Evolutionary conservation across 1,140 invertebrate genomes (phyloP).

Genomic region (Tribolium castaneum): DNA sequence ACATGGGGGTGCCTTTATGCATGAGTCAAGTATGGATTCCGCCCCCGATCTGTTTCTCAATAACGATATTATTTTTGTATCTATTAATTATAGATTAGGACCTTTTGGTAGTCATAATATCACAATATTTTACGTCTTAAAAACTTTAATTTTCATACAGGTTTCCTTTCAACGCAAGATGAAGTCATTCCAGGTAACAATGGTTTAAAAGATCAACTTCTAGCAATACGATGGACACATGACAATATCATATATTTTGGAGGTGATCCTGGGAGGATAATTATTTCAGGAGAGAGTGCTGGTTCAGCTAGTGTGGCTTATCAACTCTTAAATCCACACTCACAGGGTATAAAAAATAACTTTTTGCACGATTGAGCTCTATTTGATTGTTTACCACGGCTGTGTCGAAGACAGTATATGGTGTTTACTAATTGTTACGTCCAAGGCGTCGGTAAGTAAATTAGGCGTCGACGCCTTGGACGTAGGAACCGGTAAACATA

Average conservation of each 20-base stretch:
- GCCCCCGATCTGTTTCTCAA: constrained; percentile 67
- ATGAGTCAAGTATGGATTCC: constrained; percentile 64
- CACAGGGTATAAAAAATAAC: neutral
- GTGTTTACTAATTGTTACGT: too few species aligned
- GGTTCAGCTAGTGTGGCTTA: constrained; percentile 65
- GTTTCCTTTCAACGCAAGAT: constrained; percentile 41
- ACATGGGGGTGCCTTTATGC: constrained; percentile 75
- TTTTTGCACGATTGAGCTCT: too few species aligned
- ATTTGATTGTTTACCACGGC: too few species aligned
- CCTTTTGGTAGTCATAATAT: constrained; percentile 36
- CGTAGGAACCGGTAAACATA: too few species aligned
- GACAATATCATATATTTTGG: constrained; percentile 65
- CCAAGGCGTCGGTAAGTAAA: too few species aligned
- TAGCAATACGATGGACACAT: constrained; percentile 65
- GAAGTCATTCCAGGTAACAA: constrained; percentile 40
- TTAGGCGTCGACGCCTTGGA: too few species aligned
- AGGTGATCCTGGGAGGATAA: constrained; percentile 66
- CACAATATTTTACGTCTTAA: neutral
- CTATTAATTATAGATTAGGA: constrained; percentile 69
- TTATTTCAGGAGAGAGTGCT: constrained; percentile 66
- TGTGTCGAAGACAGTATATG: too few species aligned
- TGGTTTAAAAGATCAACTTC: constrained; percentile 44
- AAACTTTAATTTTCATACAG: neutral
- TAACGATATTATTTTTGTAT: constrained; percentile 70
- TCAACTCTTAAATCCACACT: constrained; percentile 49